Percentiles rank a stretch among this genome's conserved stretches.
Evolutionary conservation across 2,888 invertebrate species (phyloP).

Genomic region (Ryuthela nishihirai): DNA sequence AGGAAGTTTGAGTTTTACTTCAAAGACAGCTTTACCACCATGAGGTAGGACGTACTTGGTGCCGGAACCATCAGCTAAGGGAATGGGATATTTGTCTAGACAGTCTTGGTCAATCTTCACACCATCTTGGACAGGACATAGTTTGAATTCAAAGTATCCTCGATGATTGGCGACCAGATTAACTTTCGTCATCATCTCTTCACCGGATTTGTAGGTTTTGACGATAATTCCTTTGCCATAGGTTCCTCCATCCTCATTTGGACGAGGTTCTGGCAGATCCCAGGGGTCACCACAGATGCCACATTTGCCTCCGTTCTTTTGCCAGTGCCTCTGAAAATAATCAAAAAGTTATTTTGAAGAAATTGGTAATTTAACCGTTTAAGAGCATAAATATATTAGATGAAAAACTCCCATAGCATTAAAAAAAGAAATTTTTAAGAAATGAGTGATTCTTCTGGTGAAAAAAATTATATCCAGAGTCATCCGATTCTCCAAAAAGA

Average conservation of each 20-base stretch:
- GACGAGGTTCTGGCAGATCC: conserved; percentile 26
- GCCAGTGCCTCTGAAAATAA: conserved; percentile 33
- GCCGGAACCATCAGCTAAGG: conserved; percentile 61
- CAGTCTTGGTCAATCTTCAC: conserved; percentile 56
- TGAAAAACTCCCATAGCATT: too few relatives aligned
- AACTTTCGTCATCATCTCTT: conserved; percentile 46
- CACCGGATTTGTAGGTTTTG: conserved; percentile 29
- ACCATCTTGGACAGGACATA: conserved; percentile 47
- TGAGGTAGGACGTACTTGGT: conserved; percentile 48
- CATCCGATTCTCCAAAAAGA: too few relatives aligned
- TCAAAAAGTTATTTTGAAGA: neutral
- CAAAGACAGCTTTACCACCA: conserved; percentile 17
- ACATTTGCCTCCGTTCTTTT: conserved; percentile 36
- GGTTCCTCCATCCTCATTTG: conserved; percentile 36
- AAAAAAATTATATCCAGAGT: too few relatives aligned
- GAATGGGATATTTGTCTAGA: conserved; percentile 67
- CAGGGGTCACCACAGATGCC: conserved; percentile 40
- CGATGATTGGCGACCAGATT: conserved; percentile 50
- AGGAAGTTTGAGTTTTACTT: conserved; percentile 44
- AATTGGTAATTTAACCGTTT: too few relatives aligned
- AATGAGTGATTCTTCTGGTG: too few relatives aligned
- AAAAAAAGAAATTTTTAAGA: too few relatives aligned
- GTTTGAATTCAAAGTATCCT: conserved; percentile 50
- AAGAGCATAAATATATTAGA: too few relatives aligned
- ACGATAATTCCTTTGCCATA: conserved; percentile 35